Base-by-base conservation (phyloP, 2,888 invertebrate genomes). In the Sympetrum striolatum region DNA sequence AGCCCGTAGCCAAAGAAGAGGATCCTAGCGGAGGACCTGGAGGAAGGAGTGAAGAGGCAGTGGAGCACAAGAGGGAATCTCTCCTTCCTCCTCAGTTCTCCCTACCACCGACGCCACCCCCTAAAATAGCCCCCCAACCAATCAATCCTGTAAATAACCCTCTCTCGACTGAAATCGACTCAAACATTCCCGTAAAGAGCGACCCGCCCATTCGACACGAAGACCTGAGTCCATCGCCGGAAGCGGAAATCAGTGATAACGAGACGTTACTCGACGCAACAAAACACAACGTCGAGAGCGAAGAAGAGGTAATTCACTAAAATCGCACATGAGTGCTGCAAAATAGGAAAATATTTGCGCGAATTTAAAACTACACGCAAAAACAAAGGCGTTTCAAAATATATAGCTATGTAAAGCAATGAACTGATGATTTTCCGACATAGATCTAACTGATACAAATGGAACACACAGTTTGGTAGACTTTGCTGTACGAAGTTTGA, bases 41-140 rank as follows among this genome's bases (percentile, higher is more conserved):
- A 93, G 94, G 93, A 44, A 92, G 93, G 44, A 94, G 94, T n/a
- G 93, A 94, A 91, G 94, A 94, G 14, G 93, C 93, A 92, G 93
- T 94, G 90, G 94, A 94, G 92, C 93, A 94, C 90, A 94, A 94
- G 92, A 93, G 93, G 64, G 92, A 94, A 31, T 73, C 73, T 31
- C 73, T 73, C 73, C 73, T 73, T 25, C 73, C 73, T 73, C 73
- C 73, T 31, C 73, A 73, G 25, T 31, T 73, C 73, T 73, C 73
- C 12, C 31, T 15, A 14, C 73, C 73, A 10, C 31, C n/a, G 0
- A 73, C 25, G 8, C 73, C 73, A 31, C 73, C 73, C 73, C 73
- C 73, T 14, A 73, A 31, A 25, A 31, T n/a, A 15, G 60, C 60
- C 2, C 18, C 73, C 73, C 73, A 93, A 90, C 93, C 93, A 86